Evolutionary conservation across 2,888 invertebrate genomes (phyloP).

Genomic region (Conus canariensis): DNA sequence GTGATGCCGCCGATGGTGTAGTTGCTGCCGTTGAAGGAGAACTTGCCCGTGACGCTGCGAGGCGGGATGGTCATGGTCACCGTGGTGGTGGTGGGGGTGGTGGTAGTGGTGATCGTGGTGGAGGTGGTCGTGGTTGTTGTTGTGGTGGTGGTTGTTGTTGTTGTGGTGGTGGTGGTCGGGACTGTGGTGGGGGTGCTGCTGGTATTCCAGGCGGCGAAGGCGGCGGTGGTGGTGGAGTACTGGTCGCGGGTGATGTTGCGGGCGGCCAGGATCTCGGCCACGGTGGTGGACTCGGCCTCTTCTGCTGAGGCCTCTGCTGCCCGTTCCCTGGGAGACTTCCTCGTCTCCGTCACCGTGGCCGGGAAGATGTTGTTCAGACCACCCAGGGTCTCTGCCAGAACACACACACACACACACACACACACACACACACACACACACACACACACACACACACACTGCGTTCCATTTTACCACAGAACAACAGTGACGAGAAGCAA

Average conservation of each 20-base stretch:
- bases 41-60: slow-evolving; percentile 45
- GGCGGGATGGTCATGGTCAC: slow-evolving; percentile 50
- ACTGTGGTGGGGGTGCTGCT: slow-evolving; percentile 45
- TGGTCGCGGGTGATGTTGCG: slow-evolving; percentile 43
- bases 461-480: too few species aligned
- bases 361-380: slow-evolving; percentile 57
- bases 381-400: slow-evolving; percentile 50
- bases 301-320: background rate
- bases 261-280: slow-evolving; percentile 46
- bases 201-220: slow-evolving; percentile 34
- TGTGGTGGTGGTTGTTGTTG: slow-evolving; percentile 43
- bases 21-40: slow-evolving; percentile 50
- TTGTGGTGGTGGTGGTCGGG: slow-evolving; percentile 39
- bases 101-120: slow-evolving; percentile 28
- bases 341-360: slow-evolving; percentile 39
- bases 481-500: too few species aligned
- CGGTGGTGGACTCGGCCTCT: slow-evolving; percentile 29
- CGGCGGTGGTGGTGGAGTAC: slow-evolving; percentile 26
- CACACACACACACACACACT: background rate
- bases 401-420: slow-evolving; percentile 43
- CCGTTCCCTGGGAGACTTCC: slow-evolving; percentile 16
- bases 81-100: slow-evolving; percentile 38
- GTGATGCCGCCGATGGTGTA: slow-evolving; percentile 51
- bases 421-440: slow-evolving; percentile 12
- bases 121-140: slow-evolving; percentile 45